Evolutionary conservation across 2,888 invertebrate genomes (phyloP).

Genomic region (Zygothrica quintamaculata): DNA sequence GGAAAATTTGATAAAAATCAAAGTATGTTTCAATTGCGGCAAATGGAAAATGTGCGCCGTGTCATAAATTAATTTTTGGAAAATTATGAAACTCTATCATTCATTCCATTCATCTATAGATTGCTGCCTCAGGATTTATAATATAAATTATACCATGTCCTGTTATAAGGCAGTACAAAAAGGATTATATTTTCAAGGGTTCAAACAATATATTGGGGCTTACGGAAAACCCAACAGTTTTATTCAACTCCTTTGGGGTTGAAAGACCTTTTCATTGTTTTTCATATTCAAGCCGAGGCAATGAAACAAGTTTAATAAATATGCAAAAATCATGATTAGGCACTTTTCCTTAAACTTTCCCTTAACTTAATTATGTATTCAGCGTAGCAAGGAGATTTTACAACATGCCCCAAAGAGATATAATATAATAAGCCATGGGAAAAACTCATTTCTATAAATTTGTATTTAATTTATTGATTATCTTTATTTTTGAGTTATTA

Average conservation of each 20-base stretch:
- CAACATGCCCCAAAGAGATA: no score
- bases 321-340: conserved; percentile 74
- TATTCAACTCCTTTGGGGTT: conserved; percentile 55
- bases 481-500: no score
- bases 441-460: no score
- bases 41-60: conserved; percentile 65
- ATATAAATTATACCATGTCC: conserved; percentile 64
- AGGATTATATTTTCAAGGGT: conserved; percentile 27
- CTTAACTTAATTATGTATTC: conserved; percentile 71
- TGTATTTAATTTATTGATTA: no score
- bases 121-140: conserved; percentile 36
- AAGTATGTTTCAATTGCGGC: conserved; percentile 48
- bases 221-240: conserved; percentile 46
- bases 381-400: conserved; percentile 22
- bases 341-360: conserved; percentile 53
- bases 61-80: conserved; percentile 77
- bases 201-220: background rate
- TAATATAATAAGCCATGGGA: no score
- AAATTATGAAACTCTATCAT: conserved; percentile 47
- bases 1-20: conserved; percentile 57
- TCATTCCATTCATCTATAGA: conserved; percentile 21
- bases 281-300: conserved; percentile 14
- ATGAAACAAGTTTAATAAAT: conserved; percentile 53
- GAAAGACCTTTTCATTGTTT: conserved; percentile 47
- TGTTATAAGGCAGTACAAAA: conserved; percentile 40